Base-by-base conservation (phyloP, 1,140 invertebrate species). In the Belonocnema kinseyi region DNA sequence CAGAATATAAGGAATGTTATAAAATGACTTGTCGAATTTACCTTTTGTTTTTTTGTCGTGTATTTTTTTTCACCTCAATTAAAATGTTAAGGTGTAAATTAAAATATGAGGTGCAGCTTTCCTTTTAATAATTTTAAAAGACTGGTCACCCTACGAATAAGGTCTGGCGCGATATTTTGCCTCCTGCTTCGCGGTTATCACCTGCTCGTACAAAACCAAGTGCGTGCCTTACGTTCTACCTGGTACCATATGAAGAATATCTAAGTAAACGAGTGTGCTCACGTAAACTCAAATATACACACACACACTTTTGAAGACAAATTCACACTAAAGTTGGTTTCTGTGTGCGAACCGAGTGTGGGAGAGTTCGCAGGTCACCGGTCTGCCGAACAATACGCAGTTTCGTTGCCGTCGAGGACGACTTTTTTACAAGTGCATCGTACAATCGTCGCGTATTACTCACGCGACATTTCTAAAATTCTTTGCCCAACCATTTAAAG, bases 331-430 rank as follows among this genome's bases (percentile, higher is more conserved):
- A 53, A 58, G 54, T 50, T 75, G 26, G 14, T 40, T 77, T 71
- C 46, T 21, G 17, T 73, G 19, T 52, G 53, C 17, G 53, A 73
- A 79, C 58, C 70, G 72, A 89, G 85, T 90, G 88, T 89, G 88
- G 87, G 88, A 90, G 87, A 89, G 88, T 89, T 89, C 88, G 85
- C 88, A 86, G 88, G 88, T 90, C 88, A 89, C 86, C 87, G 78
- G 87, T 88, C 84, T 84, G 80, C 80, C 76, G 82, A 88, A 89
- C 88, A 89, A 89, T 88, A 80, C 79, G 75, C 75, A 83, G 85
- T 85, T 86, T 85, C 83, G 87, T 87, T 84, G 75, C 79, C 77
- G 84, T 73, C 83, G 79, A 80, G 82, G 80, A 82, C 81, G 83
- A 85, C 76, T 83, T 77, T 85, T 85, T 84, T 81, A 77, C 80